phyloP scores from a whole-genome alignment of 2,797 vertebrate species.

The Acomys russatus region DNA sequence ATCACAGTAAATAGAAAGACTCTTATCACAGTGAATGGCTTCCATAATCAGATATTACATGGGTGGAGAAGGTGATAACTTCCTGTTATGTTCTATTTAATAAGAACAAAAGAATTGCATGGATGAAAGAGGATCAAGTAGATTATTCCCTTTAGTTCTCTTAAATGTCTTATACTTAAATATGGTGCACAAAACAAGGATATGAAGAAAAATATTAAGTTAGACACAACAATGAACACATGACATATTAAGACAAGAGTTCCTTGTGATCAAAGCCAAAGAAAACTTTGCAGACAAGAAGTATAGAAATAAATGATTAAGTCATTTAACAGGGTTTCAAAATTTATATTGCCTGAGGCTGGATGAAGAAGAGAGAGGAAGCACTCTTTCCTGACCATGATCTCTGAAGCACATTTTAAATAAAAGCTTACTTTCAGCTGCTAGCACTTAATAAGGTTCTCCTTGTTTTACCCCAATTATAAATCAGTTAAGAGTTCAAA shows the following conservation, averaged over 20 bases:
- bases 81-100: slow-evolving; percentile 61
- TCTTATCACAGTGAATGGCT: slow-evolving; percentile 28
- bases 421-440: neutral
- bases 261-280: slow-evolving; percentile 63
- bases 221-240: slow-evolving; percentile 54
- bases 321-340: slow-evolving; percentile 57
- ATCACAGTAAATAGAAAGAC: slow-evolving; percentile 23
- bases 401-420: neutral
- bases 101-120: slow-evolving; percentile 46
- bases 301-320: slow-evolving; percentile 39
- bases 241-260: slow-evolving; percentile 32
- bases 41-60: slow-evolving; percentile 55
- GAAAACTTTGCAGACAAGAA: slow-evolving; percentile 51
- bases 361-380: neutral
- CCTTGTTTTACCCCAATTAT: neutral
- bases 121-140: slow-evolving; percentile 56
- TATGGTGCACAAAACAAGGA: slow-evolving; percentile 7
- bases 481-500: slow-evolving; percentile 50
- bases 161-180: slow-evolving; percentile 58
- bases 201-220: slow-evolving; percentile 56
- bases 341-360: slow-evolving; percentile 19
- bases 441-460: neutral
- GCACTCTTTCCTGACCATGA: neutral
- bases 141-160: slow-evolving; percentile 48
- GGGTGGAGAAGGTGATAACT: neutral